These are phyloP conservation scores for Noctua fimbriata DNA, from an alignment of 2,888 invertebrate species.

Conservation along the genomic window DNA sequence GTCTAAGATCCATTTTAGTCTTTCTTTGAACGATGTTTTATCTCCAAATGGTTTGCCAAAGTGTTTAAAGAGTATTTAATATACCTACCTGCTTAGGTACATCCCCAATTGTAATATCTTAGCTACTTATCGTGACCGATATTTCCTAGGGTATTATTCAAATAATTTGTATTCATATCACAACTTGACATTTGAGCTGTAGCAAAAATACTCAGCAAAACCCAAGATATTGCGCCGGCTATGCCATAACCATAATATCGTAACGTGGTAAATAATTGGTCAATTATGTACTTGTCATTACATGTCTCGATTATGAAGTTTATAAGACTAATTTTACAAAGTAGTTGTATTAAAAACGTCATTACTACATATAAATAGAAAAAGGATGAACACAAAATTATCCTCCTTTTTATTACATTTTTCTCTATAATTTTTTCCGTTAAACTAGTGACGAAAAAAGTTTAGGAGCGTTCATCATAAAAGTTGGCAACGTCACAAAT, in stretches of 20 bases:
- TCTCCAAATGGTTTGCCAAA: neutral
- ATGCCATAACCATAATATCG: slow-evolving; percentile 59
- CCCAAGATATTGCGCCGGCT: slow-evolving; percentile 11
- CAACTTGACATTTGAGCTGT: slow-evolving; percentile 49
- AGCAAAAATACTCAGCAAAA: slow-evolving; percentile 27
- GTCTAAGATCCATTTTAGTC: neutral
- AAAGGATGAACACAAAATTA: neutral
- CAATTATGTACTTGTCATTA: slow-evolving; percentile 50
- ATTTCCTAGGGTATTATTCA: slow-evolving; percentile 28
- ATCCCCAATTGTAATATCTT: neutral
- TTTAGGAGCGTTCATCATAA: too few relatives aligned
- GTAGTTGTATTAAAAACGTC: neutral
- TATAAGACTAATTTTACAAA: slow-evolving; percentile 31
- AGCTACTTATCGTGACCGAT: neutral
- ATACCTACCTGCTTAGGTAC: too few relatives aligned
- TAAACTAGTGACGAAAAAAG: too few relatives aligned
- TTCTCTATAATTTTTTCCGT: neutral
- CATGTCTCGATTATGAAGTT: slow-evolving; percentile 49
- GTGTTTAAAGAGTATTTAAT: neutral
- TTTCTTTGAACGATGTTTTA: neutral
- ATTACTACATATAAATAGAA: neutral
- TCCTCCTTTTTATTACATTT: neutral
- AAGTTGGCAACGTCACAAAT: too few relatives aligned
- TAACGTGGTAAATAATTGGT: slow-evolving; percentile 43
- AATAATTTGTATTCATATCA: slow-evolving; percentile 50